phyloP scores from a whole-genome alignment of 2,888 invertebrate species.

The Diaperis boleti region DNA sequence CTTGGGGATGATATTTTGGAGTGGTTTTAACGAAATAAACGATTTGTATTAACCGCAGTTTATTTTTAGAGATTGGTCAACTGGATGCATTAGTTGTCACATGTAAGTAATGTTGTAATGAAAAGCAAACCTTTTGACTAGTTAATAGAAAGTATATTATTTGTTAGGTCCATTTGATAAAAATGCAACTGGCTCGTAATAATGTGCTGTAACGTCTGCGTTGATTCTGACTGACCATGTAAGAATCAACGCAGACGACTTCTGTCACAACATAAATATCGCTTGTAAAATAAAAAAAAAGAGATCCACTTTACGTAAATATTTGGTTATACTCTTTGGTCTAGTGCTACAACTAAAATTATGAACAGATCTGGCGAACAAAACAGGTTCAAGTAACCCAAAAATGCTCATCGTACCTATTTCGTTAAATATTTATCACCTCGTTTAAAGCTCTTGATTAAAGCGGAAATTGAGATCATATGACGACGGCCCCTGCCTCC shows the following conservation, averaged over 20 bases:
- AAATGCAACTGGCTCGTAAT: too few species aligned
- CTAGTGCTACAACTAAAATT: conserved; percentile 18
- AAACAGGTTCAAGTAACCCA: neutral
- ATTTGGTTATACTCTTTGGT: conserved; percentile 32
- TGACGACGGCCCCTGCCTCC: conserved; percentile 88
- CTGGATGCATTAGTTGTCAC: conserved; percentile 32
- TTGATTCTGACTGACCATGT: too few species aligned
- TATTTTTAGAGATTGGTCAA: conserved; percentile 39
- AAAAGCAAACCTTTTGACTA: conserved; percentile 34
- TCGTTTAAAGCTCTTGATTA: conserved; percentile 18
- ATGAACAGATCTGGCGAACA: neutral
- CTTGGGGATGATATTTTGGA: conserved; percentile 20
- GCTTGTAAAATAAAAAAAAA: conserved; percentile 6
- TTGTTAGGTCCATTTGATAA: too few species aligned
- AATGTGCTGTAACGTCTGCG: too few species aligned
- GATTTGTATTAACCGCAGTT: conserved; percentile 29
- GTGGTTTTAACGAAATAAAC: conserved; percentile 14
- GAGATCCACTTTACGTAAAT: conserved; percentile 20
- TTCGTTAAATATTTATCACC: conserved; percentile 32
- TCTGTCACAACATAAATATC: conserved; percentile 1
- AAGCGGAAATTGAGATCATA: conserved; percentile 66
- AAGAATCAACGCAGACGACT: too few species aligned
- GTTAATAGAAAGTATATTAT: conserved; percentile 9
- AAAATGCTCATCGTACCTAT: conserved; percentile 17
- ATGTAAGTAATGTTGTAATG: conserved; percentile 19